phyloP scores from a whole-genome alignment of 2,888 invertebrate species.

The Exephanes ischioxanthus region DNA sequence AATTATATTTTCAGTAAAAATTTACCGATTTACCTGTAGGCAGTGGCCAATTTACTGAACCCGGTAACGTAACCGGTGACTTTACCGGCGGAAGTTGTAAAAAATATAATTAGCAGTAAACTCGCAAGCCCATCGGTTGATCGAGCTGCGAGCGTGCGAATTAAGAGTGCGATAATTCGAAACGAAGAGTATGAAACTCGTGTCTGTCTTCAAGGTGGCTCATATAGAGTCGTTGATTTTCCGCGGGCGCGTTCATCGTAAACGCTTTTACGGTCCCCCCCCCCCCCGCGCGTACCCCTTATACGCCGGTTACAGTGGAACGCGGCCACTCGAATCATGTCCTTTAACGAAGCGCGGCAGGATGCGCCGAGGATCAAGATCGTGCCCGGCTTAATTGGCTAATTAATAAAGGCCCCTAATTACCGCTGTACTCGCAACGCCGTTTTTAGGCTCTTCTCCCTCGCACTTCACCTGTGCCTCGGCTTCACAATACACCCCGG shows the following conservation, averaged over 20 bases:
- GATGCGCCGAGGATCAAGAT: conserved; percentile 80
- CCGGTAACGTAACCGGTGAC: background rate
- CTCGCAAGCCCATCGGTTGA: background rate
- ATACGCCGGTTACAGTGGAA: conserved; percentile 30
- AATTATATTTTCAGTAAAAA: too few species aligned
- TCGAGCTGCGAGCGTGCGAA: background rate
- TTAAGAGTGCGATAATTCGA: background rate
- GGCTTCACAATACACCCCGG: background rate
- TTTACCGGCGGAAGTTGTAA: background rate
- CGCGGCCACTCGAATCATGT: conserved; percentile 76
- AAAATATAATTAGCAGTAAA: background rate
- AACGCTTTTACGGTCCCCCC: conserved; percentile 46
- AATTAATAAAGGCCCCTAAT: conserved; percentile 82
- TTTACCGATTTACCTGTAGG: too few species aligned
- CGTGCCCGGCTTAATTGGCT: conserved; percentile 80
- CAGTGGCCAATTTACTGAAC: too few species aligned
- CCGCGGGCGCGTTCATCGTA: conserved; percentile 46
- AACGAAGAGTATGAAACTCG: background rate
- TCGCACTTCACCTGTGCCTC: conserved; percentile 64
- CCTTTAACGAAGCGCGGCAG: conserved; percentile 81
- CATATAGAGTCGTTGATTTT: conserved; percentile 48
- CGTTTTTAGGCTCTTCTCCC: conserved; percentile 74
- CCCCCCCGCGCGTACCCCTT: conserved; percentile 15
- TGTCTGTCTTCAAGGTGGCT: conserved; percentile 2
- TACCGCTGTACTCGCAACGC: conserved; percentile 73